These are phyloP conservation scores for Anomalospiza imberbis DNA, from an alignment of 2,797 vertebrate species.

Conservation along the genomic window DNA sequence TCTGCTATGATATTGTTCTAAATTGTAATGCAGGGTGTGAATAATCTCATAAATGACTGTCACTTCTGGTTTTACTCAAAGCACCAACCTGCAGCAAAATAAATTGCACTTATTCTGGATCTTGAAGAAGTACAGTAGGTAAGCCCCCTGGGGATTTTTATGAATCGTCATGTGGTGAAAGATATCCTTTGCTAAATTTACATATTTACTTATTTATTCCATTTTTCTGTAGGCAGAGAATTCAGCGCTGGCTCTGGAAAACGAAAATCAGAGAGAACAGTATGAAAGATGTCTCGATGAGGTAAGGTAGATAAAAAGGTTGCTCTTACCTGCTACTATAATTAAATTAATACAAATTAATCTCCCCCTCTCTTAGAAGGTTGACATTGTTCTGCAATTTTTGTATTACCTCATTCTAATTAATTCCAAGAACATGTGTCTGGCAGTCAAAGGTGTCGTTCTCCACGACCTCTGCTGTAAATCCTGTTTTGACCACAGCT, in stretches of 20 bases:
- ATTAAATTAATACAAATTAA: constrained; percentile 15
- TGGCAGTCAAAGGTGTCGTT: not conserved
- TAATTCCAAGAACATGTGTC: constrained; percentile 17
- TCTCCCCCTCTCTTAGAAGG: not conserved
- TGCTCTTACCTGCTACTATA: not conserved
- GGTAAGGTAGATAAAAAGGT: constrained; percentile 75
- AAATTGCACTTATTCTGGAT: constrained; percentile 33
- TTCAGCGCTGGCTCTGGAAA: constrained; percentile 84
- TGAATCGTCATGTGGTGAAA: constrained; percentile 29
- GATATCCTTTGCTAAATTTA: constrained; percentile 53
- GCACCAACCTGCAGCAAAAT: constrained; percentile 27
- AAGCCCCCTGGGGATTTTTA: constrained; percentile 2
- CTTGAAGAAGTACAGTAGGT: constrained; percentile 20
- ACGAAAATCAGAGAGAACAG: constrained; percentile 89
- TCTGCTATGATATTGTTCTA: constrained; percentile 31
- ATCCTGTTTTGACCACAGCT: not conserved
- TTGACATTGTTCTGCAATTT: constrained; percentile 26
- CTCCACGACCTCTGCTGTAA: not conserved
- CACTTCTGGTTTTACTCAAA: constrained; percentile 56
- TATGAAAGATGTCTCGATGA: constrained; percentile 92
- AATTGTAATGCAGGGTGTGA: constrained; percentile 15
- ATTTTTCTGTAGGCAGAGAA: constrained; percentile 82
- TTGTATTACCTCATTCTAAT: constrained; percentile 18
- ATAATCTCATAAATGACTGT: constrained; percentile 46
- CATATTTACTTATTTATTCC: constrained; percentile 43